Evolutionary conservation across 2,888 invertebrate species (phyloP), one percentile per base, ranked within the genome.

Genomic region (Notodonta dromedarius): DNA sequence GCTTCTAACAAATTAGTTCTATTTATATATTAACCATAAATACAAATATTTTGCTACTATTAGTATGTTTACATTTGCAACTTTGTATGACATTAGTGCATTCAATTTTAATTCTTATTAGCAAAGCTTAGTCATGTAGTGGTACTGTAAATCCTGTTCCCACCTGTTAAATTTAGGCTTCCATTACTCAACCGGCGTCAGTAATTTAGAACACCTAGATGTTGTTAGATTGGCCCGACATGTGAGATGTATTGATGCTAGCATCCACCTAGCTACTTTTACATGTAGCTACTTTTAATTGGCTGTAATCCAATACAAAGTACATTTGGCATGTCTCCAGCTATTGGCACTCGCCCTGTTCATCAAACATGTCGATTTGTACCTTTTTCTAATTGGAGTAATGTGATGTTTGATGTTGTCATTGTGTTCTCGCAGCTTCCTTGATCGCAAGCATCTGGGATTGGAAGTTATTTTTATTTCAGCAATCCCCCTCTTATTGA

Each of bases 271-370:
- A 74, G 63, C 69, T 73, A 82, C 82, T 82, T 77, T 80, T 82
- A 85, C 79, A 78, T 82, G 70, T 87, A 86, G 83, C 84, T 88
- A 87, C 87, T 91, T 91, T 92, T 93, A 93, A 93, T 93, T 93
- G 93, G 93, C 92, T 87, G 79, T 89, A 91, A 91, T 93, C 93
- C 93, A 93, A 92, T 91, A 88, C 89, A 90, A 91, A 93, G 89
- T 92, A 89, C 90, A 88, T 86, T 85, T 93, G 93, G 93, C 90
- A 77, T 4, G 7, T 0, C 44, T 87, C 93, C 93, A 93, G 77
- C 78, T 85, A 91, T 92, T 84, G 89, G 88, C 89, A 87, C 88
- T 89, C 77, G 86, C 83, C 84, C 85, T 87, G 87, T 89, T 88
- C 89, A 90, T 93, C 90, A 91, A 91, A 90, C 82, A 86, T 88